These are phyloP conservation scores for Styela clava DNA, from an alignment of 23 tunicate species.

Conservation along the genomic window DNA sequence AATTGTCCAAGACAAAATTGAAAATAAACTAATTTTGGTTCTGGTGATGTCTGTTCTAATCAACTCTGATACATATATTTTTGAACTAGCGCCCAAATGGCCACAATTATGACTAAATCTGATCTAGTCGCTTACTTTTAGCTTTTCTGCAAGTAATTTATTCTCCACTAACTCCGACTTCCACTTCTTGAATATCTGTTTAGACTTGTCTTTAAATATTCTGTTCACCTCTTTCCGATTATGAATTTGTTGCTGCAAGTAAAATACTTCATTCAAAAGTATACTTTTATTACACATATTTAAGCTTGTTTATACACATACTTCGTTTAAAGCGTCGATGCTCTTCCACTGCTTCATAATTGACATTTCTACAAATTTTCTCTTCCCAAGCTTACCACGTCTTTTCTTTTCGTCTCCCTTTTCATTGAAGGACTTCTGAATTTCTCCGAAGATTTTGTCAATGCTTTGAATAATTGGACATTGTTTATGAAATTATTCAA, in stretches of 20 bases:
- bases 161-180: not conserved
- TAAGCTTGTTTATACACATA: not conserved
- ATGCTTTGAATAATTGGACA: not conserved
- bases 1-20: too few species aligned
- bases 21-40: too few species aligned
- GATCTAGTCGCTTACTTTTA: slow-evolving; percentile 7
- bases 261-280: too few species aligned
- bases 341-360: not conserved
- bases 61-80: too few species aligned
- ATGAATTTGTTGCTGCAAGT: not conserved
- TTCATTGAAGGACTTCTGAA: not conserved
- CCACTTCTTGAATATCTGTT: not conserved
- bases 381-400: not conserved
- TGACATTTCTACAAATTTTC: not conserved
- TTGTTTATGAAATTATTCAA: too few species aligned
- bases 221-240: not conserved
- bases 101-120: too few species aligned
- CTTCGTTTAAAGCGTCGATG: not conserved
- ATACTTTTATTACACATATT: too few species aligned
- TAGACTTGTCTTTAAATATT: not conserved
- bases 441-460: slow-evolving; percentile 5
- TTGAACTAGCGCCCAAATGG: too few species aligned
- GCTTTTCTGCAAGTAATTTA: not conserved
- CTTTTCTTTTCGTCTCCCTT: not conserved
- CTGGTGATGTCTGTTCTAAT: too few species aligned